Evolutionary conservation across 2,113 vertebrate species (phyloP).

Genomic region (Spilogale gracilis): DNA sequence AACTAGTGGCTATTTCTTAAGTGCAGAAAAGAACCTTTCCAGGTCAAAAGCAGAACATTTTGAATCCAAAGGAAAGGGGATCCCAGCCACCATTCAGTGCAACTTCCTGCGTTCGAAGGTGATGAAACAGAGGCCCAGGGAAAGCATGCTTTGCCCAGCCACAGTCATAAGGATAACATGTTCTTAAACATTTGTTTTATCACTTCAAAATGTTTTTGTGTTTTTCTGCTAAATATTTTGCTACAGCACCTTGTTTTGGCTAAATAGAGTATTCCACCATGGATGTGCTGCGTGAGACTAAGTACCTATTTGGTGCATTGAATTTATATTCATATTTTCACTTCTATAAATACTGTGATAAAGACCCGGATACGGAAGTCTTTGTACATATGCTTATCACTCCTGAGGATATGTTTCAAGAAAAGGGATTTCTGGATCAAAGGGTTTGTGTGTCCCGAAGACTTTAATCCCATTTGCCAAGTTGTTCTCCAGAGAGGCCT

Average conservation of each 20-base stretch:
- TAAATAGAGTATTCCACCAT: neutral
- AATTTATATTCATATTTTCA: neutral
- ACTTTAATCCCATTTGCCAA: neutral
- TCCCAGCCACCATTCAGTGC: neutral
- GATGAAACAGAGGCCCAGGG: neutral
- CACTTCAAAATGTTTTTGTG: neutral
- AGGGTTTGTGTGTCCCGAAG: neutral
- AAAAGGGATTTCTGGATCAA: neutral
- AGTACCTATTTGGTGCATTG: neutral
- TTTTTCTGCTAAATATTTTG: conserved; percentile 2
- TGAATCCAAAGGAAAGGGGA: neutral
- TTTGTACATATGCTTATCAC: neutral
- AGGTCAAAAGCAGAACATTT: neutral
- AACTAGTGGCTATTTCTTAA: neutral
- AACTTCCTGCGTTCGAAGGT: neutral
- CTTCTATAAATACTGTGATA: neutral
- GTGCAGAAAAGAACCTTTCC: neutral
- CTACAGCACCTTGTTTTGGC: neutral
- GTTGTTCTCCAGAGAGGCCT: neutral
- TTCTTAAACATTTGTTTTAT: neutral
- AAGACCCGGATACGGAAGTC: neutral
- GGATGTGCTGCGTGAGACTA: neutral
- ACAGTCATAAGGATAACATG: neutral
- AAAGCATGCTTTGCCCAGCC: neutral
- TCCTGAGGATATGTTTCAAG: neutral